Evolutionary conservation across 2,888 invertebrate species (phyloP), one percentile per base, ranked within the genome.

Genomic region (Psylliodes chrysocephalus): DNA sequence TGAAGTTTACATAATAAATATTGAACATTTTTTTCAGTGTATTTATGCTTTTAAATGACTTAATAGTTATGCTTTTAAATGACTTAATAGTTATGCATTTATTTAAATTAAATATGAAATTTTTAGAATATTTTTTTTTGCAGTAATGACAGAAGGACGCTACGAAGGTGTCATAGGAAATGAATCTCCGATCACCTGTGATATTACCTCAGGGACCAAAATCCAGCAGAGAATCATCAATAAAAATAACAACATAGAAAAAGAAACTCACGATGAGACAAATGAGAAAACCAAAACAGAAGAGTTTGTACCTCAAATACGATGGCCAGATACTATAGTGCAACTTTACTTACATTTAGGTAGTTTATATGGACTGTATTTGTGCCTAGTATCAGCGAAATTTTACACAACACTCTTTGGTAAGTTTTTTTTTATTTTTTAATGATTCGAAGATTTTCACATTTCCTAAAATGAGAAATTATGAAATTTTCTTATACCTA

Each of bases 251-350:
- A 53, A 66, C 25, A 69, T 63, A 53, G 47, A 35, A n/a, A 61
- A 66, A 47, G 38, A 30, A 28, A 54, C 63, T 57, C 25, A 12
- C 12, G 54, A 19, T 15, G 61, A 51, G 63, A 22, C 12, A 14
- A 38, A 8, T 10, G 59, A 60, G 38, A 30, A 33, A 40, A 35
- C 60, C 56, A 54, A 67, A 56, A 38, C 51, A 30, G 68, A 71
- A 52, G 69, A 73, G 54, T 92, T 90, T 73, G 83, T 81, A 64
- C 85, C 92, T 1, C 82, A 82, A 71, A 87, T 91, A 63, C 85
- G 87, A 78, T 93, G 92, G 92, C 90, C 89, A 0, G 92, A 93
- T 79, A 82, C 92, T 1, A 77, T 82, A 12, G 92, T 86, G 15
- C 92, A 92, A 83, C 72, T 89, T 64, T 88, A 88, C 71, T 84